These are phyloP conservation scores for Garrulus glandarius DNA, from an alignment of 2,797 vertebrate genomes.

Conservation along the genomic window DNA sequence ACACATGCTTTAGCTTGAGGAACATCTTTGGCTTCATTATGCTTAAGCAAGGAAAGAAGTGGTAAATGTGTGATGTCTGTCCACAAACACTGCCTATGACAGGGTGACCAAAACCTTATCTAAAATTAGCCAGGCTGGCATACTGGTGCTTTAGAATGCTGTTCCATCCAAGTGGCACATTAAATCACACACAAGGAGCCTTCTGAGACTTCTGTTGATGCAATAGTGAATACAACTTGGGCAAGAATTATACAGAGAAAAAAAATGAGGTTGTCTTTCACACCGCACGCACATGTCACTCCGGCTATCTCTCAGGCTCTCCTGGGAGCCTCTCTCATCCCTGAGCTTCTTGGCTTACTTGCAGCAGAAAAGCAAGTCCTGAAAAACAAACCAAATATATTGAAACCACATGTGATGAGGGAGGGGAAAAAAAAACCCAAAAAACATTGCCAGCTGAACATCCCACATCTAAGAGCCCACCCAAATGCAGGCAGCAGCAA, in stretches of 20 bases:
- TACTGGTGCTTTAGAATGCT: background rate
- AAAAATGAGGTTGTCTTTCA: background rate
- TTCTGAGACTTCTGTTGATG: background rate
- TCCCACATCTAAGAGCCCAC: background rate
- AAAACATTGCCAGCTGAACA: background rate
- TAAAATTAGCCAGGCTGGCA: background rate
- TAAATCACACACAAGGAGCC: background rate
- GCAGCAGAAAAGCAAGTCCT: background rate
- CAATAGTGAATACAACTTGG: background rate
- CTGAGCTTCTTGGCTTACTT: background rate
- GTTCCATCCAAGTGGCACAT: background rate
- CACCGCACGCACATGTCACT: background rate
- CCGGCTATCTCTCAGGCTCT: background rate
- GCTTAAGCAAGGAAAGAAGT: background rate
- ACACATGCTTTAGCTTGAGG: background rate
- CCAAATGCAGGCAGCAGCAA: background rate
- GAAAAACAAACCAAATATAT: slow-evolving; percentile 9
- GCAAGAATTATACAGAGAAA: background rate
- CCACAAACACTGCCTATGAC: background rate
- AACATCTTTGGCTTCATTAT: background rate
- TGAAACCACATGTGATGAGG: background rate
- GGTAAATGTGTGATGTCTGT: background rate
- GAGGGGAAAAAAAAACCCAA: background rate
- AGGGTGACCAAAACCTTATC: background rate
- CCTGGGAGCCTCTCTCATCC: background rate